These are phyloP conservation scores for Lophura nycthemera DNA, from an alignment of 2,113 vertebrate genomes.

Conservation along the genomic window DNA sequence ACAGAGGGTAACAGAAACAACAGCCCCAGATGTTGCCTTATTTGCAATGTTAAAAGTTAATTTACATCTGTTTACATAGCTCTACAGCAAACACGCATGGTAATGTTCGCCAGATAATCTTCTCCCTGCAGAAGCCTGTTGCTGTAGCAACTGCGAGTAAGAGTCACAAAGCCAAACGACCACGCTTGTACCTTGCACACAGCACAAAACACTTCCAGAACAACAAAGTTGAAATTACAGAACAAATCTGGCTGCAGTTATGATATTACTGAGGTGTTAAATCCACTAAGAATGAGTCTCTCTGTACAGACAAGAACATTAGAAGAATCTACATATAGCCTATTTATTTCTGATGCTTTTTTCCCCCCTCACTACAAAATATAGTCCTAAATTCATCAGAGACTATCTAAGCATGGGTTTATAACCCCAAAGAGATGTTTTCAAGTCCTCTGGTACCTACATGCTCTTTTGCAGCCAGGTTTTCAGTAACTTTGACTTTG, in stretches of 20 bases:
- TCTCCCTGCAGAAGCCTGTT: not conserved
- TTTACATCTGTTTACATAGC: constrained; percentile 4
- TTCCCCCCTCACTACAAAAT: not conserved
- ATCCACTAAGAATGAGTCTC: not conserved
- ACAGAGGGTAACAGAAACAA: not conserved
- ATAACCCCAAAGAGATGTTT: not conserved
- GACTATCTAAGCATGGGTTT: not conserved
- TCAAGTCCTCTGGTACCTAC: not conserved
- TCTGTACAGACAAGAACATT: not conserved
- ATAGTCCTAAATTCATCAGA: not conserved
- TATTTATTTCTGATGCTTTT: not conserved
- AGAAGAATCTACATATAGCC: not conserved
- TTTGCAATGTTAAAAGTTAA: constrained; percentile 28
- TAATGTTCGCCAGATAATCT: not conserved
- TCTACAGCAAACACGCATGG: not conserved
- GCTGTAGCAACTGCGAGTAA: constrained; percentile 43
- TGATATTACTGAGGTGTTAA: not conserved
- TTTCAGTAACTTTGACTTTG: not conserved
- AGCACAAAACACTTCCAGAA: not conserved
- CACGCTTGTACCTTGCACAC: rapidly evolving
- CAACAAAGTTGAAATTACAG: not conserved
- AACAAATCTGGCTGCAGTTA: not conserved
- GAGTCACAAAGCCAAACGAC: not conserved
- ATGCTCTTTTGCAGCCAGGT: not conserved
- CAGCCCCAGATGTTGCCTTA: not conserved